Evolutionary conservation across 2,888 invertebrate species (phyloP), one percentile per base, ranked within the genome.

Genomic region (Eristalis arbustorum): DNA sequence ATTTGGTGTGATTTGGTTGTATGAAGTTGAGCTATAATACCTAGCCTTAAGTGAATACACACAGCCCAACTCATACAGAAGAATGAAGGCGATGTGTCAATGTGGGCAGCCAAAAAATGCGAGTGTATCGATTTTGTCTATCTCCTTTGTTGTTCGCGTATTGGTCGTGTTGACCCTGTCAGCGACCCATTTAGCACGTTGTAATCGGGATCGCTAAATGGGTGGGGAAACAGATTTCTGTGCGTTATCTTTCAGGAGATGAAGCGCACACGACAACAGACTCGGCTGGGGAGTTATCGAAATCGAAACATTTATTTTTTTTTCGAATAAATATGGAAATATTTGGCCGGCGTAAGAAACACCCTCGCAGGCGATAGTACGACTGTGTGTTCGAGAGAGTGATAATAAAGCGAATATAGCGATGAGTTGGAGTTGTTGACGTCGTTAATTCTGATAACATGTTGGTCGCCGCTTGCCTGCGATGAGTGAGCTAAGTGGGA

Each of bases 101-200:
- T 72, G 57, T 77, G 69, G 56, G 73, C 34, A 61, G 37, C 18
- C 28, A 42, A 66, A 78, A n/a, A 78, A 66, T 59, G 31, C 40
- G 31, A 61, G 25, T 42, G 67, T 75, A 61, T 22, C 40, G 40
- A 72, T 28, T 56, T 71, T 64, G 64, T 74, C 42, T 75, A 57
- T 84, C 66, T 84, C 56, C 68, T 22, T 72, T 67, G 37, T 13
- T 25, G 62, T 31, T 18, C 49, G n/a, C 49, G 49, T 49, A 49
- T 18, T 0, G 25, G 59, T 59, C 66, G 67, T 75, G 63, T 75
- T 80, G 84, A 84, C 84, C 84, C 71, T 84, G 57, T 25, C 13
- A 23, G 49, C 69, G 69, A 74, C 59, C 62, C 67, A 84, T 71
- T 79, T 63, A 78, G 69, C 64, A 78, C 75, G 56, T 71, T 75